Evolutionary conservation across 2,797 vertebrate species (phyloP).

Genomic region (Mionectes olivaceus): DNA sequence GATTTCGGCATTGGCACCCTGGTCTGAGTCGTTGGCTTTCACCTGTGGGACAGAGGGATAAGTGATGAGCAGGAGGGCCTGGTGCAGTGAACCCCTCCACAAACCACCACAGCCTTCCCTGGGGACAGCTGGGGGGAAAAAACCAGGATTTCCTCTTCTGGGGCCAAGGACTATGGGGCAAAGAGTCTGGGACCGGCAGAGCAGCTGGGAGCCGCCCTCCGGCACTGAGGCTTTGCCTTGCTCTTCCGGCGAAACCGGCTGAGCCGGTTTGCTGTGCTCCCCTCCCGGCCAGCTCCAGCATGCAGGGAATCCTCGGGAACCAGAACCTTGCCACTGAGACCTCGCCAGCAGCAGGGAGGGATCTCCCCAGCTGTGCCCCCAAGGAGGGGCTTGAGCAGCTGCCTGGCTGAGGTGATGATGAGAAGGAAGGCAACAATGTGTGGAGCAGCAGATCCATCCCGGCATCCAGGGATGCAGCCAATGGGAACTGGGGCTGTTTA

Average conservation of each 20-base stretch:
- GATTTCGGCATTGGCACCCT: slow-evolving; percentile 90
- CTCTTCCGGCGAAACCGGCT: slow-evolving; percentile 38
- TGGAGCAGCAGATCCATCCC: background rate
- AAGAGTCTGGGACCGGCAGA: slow-evolving; percentile 30
- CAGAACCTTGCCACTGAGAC: background rate
- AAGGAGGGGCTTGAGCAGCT: background rate
- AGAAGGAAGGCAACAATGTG: background rate
- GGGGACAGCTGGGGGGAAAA: background rate
- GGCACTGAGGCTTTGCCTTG: background rate
- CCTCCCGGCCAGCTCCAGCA: slow-evolving; percentile 24
- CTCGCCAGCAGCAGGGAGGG: background rate
- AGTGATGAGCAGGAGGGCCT: background rate
- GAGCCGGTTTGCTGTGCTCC: background rate
- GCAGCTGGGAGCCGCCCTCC: slow-evolving; percentile 22
- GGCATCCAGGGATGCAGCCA: background rate
- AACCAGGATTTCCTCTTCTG: slow-evolving; percentile 54
- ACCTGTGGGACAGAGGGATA: slow-evolving; percentile 79
- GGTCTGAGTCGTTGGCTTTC: slow-evolving; percentile 93
- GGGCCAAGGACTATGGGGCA: slow-evolving; percentile 18
- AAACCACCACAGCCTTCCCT: accelerated
- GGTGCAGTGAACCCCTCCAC: accelerated
- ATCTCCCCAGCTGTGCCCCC: background rate
- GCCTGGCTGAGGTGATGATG: background rate
- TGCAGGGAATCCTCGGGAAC: slow-evolving; percentile 33
- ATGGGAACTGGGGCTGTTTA: background rate